A percentile compares a stretch with the other conserved stretches of the same genome.
Evolutionary conservation across 2,888 invertebrate genomes (phyloP).

Genomic region (Hecatera dysodea): DNA sequence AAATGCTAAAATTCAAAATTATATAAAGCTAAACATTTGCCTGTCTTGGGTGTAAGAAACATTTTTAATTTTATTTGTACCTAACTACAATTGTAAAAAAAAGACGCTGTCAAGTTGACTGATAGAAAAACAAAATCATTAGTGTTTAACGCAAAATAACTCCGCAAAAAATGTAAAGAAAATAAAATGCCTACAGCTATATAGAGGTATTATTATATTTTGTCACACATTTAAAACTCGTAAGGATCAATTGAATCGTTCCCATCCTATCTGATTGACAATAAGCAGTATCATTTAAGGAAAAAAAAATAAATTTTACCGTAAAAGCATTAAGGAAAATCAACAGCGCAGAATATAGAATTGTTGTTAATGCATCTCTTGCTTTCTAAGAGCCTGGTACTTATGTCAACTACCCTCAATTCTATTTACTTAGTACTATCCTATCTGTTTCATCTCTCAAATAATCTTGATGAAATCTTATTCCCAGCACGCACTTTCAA

Average conservation of each 20-base stretch:
- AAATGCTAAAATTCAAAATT: background rate
- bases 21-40: too few species aligned
- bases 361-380: constrained; percentile 52
- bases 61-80: too few species aligned
- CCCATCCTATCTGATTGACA: constrained; percentile 34
- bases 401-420: constrained; percentile 25
- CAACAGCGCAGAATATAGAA: constrained; percentile 23
- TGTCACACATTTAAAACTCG: constrained; percentile 35
- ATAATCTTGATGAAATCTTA: constrained; percentile 64
- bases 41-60: too few species aligned
- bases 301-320: constrained; percentile 46
- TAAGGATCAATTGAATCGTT: constrained; percentile 25
- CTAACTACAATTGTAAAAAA: too few species aligned
- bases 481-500: constrained; percentile 44
- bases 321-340: constrained; percentile 42
- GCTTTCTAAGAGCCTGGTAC: constrained; percentile 16
- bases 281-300: constrained; percentile 23
- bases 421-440: constrained; percentile 31
- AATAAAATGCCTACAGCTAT: constrained; percentile 15
- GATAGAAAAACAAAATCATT: too few species aligned
- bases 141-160: background rate
- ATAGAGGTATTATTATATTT: constrained; percentile 5
- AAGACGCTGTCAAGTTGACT: too few species aligned
- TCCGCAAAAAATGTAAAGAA: constrained; percentile 22
- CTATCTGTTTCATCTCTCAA: constrained; percentile 46